These are phyloP conservation scores for Thalassoma bifasciatum DNA, from an alignment of 2,113 vertebrate species.

Conservation along the genomic window DNA sequence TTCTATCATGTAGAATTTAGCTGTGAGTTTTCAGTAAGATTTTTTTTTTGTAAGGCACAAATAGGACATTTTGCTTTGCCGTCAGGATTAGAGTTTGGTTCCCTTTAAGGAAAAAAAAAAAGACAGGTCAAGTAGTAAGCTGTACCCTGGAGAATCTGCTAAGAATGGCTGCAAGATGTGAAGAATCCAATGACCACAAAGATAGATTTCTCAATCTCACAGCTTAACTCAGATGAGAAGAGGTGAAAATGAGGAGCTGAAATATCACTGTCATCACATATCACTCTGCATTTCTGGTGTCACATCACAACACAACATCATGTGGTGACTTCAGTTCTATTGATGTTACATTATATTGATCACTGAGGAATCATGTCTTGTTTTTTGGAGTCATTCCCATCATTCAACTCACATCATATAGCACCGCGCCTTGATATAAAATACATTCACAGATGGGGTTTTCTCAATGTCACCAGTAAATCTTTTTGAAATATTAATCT, in stretches of 20 bases:
- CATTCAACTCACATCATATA: constrained; percentile 51
- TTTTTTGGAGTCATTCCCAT: constrained; percentile 34
- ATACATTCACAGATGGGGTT: no score
- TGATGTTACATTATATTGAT: constrained; percentile 45
- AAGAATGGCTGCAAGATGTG: constrained; percentile 84
- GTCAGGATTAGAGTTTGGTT: constrained; percentile 31
- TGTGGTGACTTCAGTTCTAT: constrained; percentile 42
- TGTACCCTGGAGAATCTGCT: constrained; percentile 66
- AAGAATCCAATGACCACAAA: constrained; percentile 79
- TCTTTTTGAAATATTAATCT: no score
- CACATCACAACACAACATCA: constrained; percentile 34
- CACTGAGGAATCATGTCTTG: constrained; percentile 63
- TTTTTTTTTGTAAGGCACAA: no score
- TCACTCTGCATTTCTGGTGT: constrained; percentile 3
- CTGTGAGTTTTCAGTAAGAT: no score
- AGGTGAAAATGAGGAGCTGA: constrained; percentile 67
- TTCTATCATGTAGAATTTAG: no score
- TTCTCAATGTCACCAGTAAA: no score
- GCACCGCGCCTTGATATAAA: no score
- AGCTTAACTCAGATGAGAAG: constrained; percentile 81
- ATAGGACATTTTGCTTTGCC: constrained; percentile 31
- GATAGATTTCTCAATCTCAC: constrained; percentile 84
- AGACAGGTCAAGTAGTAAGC: constrained; percentile 27
- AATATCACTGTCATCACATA: constrained; percentile 18
- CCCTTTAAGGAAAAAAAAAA: constrained; percentile 20